These are phyloP conservation scores for Heliocidaris tuberculata DNA, from an alignment of 35 echinoderm and acorn worm genomes.

Conservation along the genomic window DNA sequence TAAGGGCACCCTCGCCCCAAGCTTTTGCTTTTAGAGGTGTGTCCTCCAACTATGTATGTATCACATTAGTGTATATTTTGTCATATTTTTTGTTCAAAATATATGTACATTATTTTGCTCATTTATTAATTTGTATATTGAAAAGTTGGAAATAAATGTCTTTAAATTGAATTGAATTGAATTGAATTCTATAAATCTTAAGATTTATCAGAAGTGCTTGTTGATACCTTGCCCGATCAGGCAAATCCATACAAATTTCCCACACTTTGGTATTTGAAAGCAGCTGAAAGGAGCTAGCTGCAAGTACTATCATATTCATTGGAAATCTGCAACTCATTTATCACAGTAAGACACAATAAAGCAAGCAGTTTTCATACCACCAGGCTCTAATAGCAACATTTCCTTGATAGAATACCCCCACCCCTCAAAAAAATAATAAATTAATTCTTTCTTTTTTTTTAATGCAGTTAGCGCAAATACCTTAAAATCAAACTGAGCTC, in stretches of 20 bases:
- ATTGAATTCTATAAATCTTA: too few relatives aligned
- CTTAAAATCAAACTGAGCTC: background rate
- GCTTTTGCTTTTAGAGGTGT: too few relatives aligned
- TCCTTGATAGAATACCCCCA: background rate
- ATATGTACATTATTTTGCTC: too few relatives aligned
- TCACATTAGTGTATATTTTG: too few relatives aligned
- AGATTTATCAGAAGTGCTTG: too few relatives aligned
- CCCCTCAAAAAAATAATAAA: background rate
- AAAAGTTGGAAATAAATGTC: too few relatives aligned
- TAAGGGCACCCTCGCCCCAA: too few relatives aligned
- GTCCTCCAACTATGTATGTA: too few relatives aligned
- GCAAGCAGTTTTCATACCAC: background rate
- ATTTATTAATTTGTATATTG: too few relatives aligned
- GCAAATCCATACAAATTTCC: background rate
- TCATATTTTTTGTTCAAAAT: too few relatives aligned
- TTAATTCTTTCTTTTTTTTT: background rate
- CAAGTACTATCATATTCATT: background rate
- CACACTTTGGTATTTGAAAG: background rate
- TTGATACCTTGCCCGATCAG: background rate
- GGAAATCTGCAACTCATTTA: background rate
- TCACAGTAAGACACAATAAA: background rate
- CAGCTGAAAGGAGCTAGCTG: background rate
- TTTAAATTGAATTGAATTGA: too few relatives aligned
- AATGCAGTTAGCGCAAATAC: background rate
- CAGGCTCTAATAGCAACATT: too few relatives aligned